Percentiles rank a stretch among this genome's conserved stretches.
Evolutionary conservation across 2,113 vertebrate species (phyloP).

Genomic region (Calyptommatus sinebrachiatus): DNA sequence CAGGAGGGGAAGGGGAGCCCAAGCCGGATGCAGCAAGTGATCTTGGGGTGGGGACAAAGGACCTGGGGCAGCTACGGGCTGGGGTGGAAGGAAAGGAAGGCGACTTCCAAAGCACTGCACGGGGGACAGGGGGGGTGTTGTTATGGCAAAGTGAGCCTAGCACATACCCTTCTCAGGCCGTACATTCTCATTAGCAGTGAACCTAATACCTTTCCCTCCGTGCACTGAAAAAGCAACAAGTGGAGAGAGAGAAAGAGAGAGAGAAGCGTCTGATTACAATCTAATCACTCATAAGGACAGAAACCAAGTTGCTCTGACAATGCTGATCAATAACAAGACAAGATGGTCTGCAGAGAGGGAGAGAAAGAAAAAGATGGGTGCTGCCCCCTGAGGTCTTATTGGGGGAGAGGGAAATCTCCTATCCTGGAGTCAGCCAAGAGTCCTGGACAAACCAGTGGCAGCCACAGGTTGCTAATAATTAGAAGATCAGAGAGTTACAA

Average conservation of each 20-base stretch:
- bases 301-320: not conserved
- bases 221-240: conserved; percentile 87
- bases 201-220: conserved; percentile 95
- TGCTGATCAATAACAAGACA: too few species aligned
- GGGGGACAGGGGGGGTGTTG: conserved; percentile 37
- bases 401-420: not conserved
- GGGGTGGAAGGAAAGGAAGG: conserved; percentile 13
- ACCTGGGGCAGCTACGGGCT: conserved; percentile 10
- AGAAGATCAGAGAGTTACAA: too few species aligned
- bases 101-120: conserved; percentile 45
- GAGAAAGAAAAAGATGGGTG: too few species aligned
- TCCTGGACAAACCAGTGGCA: not conserved
- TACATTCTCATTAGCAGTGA: conserved; percentile 91
- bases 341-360: too few species aligned
- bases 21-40: conserved; percentile 27
- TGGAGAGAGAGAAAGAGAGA: conserved; percentile 71
- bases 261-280: conserved; percentile 48
- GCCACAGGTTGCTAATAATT: too few species aligned
- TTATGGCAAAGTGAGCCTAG: conserved; percentile 57
- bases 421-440: not conserved
- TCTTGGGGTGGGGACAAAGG: not conserved
- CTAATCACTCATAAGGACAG: not conserved
- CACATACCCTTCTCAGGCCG: conserved; percentile 92
- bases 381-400: not conserved
- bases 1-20: conserved; percentile 9